Percentiles rank a stretch among this genome's conserved stretches.
Conservation (phyloP, 2,113 vertebrate species). For the Phaethornis superciliosus region DNA sequence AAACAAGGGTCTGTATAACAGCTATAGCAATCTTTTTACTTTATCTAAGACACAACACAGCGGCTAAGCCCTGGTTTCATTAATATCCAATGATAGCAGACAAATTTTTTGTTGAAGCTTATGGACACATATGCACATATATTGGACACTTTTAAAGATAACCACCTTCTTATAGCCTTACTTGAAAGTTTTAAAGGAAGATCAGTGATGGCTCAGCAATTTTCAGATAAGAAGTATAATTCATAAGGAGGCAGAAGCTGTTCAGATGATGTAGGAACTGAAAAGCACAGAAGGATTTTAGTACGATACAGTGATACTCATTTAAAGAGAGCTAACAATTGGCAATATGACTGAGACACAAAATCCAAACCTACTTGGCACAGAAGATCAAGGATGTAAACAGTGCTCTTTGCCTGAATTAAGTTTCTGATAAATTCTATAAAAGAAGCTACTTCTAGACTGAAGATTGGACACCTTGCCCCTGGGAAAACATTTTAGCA, state of each 20-base stretch:
- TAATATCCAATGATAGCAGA: neutral
- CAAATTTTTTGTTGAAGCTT: neutral
- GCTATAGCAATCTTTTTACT: neutral
- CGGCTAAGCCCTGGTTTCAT: neutral
- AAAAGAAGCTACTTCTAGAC: neutral
- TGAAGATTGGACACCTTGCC: neutral
- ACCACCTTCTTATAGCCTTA: neutral
- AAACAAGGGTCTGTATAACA: neutral
- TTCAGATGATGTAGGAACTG: neutral
- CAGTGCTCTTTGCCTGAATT: neutral
- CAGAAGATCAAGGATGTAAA: neutral
- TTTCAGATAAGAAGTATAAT: neutral
- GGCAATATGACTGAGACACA: neutral
- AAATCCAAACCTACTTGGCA: neutral
- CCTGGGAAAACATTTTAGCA: neutral
- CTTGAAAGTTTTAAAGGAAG: neutral
- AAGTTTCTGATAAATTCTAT: neutral
- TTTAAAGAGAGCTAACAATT: neutral
- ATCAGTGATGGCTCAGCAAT: neutral
- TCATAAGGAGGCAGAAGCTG: neutral
- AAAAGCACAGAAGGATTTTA: neutral
- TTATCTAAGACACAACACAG: neutral
- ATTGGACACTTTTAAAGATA: neutral
- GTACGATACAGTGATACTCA: neutral
- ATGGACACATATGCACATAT: fast-evolving